A percentile compares a stretch with the other conserved stretches of the same genome.
Evolutionary conservation across 2,113 vertebrate genomes (phyloP).

Genomic region (Microcebus tavaratra): DNA sequence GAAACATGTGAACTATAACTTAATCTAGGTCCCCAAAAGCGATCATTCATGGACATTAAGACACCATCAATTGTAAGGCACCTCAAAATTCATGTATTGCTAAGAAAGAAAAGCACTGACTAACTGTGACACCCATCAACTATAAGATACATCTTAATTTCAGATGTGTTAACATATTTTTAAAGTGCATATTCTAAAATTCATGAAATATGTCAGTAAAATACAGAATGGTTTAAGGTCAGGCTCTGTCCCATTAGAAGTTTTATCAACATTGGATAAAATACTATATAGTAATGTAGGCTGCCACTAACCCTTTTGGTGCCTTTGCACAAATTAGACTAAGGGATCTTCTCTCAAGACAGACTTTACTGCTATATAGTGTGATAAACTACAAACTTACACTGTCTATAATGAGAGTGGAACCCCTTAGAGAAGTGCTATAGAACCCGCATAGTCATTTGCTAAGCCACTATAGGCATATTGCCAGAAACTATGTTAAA

Average conservation of each 20-base stretch:
- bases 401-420: neutral
- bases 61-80: neutral
- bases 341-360: neutral
- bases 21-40: constrained; percentile 31
- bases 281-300: neutral
- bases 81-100: neutral
- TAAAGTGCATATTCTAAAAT: neutral
- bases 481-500: neutral
- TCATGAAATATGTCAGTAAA: neutral
- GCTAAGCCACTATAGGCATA: neutral
- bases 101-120: neutral
- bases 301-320: neutral
- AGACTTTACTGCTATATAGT: neutral
- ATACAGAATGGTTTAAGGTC: neutral
- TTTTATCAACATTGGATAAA: neutral
- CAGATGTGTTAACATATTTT: neutral
- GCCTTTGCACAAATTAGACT: neutral
- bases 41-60: neutral
- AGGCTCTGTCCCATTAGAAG: neutral
- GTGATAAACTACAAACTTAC: neutral
- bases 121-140: neutral
- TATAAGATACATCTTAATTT: neutral
- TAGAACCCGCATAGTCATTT: neutral
- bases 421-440: neutral
- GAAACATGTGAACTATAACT: constrained; percentile 26